phyloP scores from a whole-genome alignment of 1,140 invertebrate species.

The Megathymus violae region DNA sequence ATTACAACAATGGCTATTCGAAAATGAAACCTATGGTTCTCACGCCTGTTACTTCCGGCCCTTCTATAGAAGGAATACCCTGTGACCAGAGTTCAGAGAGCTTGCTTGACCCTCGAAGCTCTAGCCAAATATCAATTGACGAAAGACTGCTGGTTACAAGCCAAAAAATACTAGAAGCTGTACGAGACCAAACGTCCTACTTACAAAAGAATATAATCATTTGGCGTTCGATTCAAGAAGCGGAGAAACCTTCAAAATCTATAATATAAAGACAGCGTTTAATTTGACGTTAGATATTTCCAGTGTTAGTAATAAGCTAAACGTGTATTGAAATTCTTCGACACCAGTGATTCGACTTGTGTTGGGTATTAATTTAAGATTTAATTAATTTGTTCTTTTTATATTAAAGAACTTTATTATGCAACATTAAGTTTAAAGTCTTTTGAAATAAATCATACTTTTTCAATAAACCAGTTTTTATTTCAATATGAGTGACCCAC shows the following conservation, averaged over 20 bases:
- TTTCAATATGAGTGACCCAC: no score
- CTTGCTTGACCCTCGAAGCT: not conserved
- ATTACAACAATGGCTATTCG: conserved; percentile 66
- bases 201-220: conserved; percentile 44
- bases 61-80: conserved; percentile 64
- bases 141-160: conserved; percentile 61
- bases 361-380: no score
- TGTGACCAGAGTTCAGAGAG: conserved; percentile 46
- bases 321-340: no score
- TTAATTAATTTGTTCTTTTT: no score
- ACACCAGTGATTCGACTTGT: no score
- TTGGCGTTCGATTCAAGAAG: conserved; percentile 40
- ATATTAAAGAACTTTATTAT: no score
- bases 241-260: no score
- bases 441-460: not conserved
- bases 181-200: conserved; percentile 60
- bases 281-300: not conserved
- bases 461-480: not conserved
- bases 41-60: conserved; percentile 22
- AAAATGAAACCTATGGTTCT: conserved; percentile 60
- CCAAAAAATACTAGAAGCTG: conserved; percentile 68
- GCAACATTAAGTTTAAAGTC: no score
- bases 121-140: conserved; percentile 44
- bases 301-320: not conserved
- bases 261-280: no score